Conservation (phyloP, 2,113 vertebrate species). For the Enhydra lutris region DNA sequence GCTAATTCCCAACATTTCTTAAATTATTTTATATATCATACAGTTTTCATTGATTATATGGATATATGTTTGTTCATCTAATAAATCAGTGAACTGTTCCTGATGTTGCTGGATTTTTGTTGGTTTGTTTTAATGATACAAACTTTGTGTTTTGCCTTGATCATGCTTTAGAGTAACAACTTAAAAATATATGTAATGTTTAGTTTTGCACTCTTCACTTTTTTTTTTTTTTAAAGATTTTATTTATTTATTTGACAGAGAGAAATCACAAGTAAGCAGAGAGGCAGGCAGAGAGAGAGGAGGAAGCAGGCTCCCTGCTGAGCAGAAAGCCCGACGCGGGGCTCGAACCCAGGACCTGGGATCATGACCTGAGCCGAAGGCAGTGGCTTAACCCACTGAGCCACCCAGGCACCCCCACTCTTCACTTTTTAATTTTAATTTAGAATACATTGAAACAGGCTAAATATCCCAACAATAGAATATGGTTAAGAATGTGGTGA, state of each 20-base stretch:
- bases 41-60: constrained; percentile 79
- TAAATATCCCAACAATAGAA: constrained; percentile 10
- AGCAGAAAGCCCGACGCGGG: too few species aligned
- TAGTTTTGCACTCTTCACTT: constrained; percentile 28
- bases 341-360: too few species aligned
- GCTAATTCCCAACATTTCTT: constrained; percentile 80
- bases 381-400: too few species aligned
- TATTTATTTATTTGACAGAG: too few species aligned
- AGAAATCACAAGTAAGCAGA: too few species aligned
- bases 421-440: constrained; percentile 36
- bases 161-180: constrained; percentile 30
- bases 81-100: constrained; percentile 82
- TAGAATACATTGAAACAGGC: background rate
- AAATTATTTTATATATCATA: constrained; percentile 84
- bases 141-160: constrained; percentile 6
- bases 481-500: constrained; percentile 44
- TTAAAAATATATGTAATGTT: constrained; percentile 43
- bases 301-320: too few species aligned
- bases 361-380: too few species aligned
- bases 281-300: too few species aligned
- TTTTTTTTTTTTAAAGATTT: too few species aligned
- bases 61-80: constrained; percentile 80
- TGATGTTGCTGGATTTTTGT: constrained; percentile 53
- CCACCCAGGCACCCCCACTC: too few species aligned
- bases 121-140: constrained; percentile 35